Conservation (phyloP, 1,140 invertebrate species). For the Globodera rostochiensis region DNA sequence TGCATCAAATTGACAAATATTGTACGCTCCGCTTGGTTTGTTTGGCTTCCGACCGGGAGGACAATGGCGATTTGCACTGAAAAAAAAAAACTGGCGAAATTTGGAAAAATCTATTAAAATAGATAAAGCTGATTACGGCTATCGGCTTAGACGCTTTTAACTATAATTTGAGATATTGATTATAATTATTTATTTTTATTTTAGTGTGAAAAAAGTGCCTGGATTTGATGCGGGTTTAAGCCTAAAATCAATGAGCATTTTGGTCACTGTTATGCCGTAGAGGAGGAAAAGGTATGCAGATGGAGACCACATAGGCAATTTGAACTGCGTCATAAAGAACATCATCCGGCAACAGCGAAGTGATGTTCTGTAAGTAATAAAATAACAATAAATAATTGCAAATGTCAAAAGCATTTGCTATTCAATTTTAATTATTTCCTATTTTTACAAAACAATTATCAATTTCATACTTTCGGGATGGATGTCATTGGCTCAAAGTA, state of each 20-base stretch:
- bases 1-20: slow-evolving; percentile 12
- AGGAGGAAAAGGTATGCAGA: slow-evolving; percentile 14
- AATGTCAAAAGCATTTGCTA: too few relatives aligned
- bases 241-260: slow-evolving; percentile 6
- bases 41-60: not conserved
- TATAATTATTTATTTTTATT: too few relatives aligned
- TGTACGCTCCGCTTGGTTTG: not conserved
- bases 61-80: not conserved
- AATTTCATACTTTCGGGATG: not conserved
- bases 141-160: not conserved
- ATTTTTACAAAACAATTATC: too few relatives aligned
- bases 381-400: not conserved
- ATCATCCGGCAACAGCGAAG: not conserved
- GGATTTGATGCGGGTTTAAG: not conserved
- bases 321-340: not conserved
- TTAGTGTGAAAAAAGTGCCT: not conserved
- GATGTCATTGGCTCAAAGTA: slow-evolving; percentile 12
- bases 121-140: not conserved
- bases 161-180: not conserved
- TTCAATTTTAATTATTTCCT: too few relatives aligned
- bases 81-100: not conserved
- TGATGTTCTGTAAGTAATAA: slow-evolving; percentile 3
- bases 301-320: not conserved
- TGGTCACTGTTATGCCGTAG: not conserved
- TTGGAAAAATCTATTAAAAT: not conserved